Evolutionary conservation across 2,888 invertebrate species (phyloP), one percentile per base, ranked within the genome.

Genomic region (Lampropteryx suffumata): DNA sequence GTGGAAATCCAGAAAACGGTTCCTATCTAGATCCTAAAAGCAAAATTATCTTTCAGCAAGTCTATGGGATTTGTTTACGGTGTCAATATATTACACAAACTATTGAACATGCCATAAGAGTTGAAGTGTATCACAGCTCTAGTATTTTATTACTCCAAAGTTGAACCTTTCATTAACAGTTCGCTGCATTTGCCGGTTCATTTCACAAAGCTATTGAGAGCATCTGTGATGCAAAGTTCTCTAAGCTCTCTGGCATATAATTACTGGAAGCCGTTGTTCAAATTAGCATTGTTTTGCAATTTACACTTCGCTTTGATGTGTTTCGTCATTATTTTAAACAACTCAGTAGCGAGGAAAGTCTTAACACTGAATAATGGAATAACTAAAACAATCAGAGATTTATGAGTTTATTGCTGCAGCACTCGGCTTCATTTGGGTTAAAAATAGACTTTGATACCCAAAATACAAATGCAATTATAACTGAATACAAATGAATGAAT

Each of bases 141-240:
- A 35, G n/a, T n/a, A n/a, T n/a, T 34, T 11, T 30, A 21, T 12
- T 34, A 12, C 9, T 32, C 10, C 2, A 24, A 9, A 41, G 30
- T 30, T 10, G 50, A 59, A 44, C 49, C 57, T 65, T 62, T 61
- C 57, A 24, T 24, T 24, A 24, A 24, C 24, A 49, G 49, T 57
- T 46, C 55, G 60, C 37, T 58, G 65, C 58, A 62, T 60, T 55
- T 36, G 45, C 39, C 55, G 48, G 58, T 59, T 64, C 61, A 65
- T 62, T 64, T 61, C 63, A 65, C 65, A 53, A 55, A 52, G 50
- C 50, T 36, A 51, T 57, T 58, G 44, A 53, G 27, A 50, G 47
- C 53, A 58, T 56, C 50, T 57, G 59, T 34, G 48, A 51, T 57
- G 57, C 45, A 53, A 51, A 54, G 30, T 53, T 50, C 29, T 29